Conservation (phyloP, 2,888 invertebrate species). For the Trichopoda pennipes region DNA sequence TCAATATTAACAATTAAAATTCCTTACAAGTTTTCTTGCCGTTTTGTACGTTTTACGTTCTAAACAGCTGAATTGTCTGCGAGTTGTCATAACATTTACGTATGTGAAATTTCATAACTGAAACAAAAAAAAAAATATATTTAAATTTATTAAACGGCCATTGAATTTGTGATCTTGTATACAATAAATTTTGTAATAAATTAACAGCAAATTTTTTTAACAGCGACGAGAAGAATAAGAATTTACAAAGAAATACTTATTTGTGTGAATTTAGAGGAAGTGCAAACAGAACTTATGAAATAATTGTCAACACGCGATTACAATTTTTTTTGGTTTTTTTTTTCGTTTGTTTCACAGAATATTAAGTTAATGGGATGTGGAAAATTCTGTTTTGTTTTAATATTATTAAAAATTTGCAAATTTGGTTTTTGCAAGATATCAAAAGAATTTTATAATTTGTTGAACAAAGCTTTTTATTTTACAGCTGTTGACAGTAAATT, state of each 20-base stretch:
- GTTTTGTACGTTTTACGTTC: conserved; percentile 13
- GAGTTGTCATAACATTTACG: conserved; percentile 7
- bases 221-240: conserved; percentile 11
- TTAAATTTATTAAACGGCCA: conserved; percentile 58
- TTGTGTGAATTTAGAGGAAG: conserved; percentile 25
- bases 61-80: conserved; percentile 16
- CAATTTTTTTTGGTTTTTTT: neutral
- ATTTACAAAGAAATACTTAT: conserved; percentile 25
- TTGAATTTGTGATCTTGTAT: conserved; percentile 58
- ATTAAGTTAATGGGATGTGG: conserved; percentile 23
- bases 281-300: conserved; percentile 27
- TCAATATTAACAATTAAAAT: conserved; percentile 56
- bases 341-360: conserved; percentile 26
- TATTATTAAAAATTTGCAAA: neutral
- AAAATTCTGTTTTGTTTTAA: neutral
- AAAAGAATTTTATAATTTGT: conserved; percentile 22
- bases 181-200: conserved; percentile 61
- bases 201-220: conserved; percentile 47
- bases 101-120: conserved; percentile 21
- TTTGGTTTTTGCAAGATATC: conserved; percentile 1
- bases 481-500: too few relatives aligned
- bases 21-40: conserved; percentile 46
- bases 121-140: too few relatives aligned
- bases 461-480: neutral
- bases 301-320: conserved; percentile 44